Conservation (phyloP, 2,113 vertebrate genomes). For the Porphyrio hochstetteri region DNA sequence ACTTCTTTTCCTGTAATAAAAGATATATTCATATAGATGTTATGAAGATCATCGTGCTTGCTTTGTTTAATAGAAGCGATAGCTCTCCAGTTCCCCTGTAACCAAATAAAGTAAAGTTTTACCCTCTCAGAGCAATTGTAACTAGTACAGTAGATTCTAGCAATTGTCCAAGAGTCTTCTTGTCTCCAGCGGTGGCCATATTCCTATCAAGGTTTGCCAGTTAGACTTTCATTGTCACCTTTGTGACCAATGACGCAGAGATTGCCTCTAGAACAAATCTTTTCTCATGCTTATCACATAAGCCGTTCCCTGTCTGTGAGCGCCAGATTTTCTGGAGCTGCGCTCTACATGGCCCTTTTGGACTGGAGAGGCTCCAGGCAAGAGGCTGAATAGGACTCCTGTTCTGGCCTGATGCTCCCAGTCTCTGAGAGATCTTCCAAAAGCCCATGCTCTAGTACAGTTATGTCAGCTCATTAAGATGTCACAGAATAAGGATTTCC, state of each 20-base stretch:
- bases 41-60: not conserved
- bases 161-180: not conserved
- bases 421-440: not conserved
- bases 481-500: not conserved
- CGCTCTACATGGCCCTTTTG: not conserved
- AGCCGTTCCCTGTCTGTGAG: not conserved
- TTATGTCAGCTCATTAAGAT: not conserved
- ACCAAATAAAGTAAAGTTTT: not conserved
- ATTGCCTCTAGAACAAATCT: not conserved
- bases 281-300: not conserved
- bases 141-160: not conserved
- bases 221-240: not conserved
- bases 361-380: not conserved
- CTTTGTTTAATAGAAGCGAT: not conserved
- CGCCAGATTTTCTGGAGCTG: not conserved
- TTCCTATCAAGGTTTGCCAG: not conserved
- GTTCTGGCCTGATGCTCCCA: rapidly evolving
- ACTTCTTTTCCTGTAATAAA: not conserved
- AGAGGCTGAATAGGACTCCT: not conserved
- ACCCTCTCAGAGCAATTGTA: not conserved
- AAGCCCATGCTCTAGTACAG: not conserved
- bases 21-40: not conserved
- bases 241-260: not conserved
- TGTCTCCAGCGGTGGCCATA: not conserved
- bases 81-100: not conserved